Base-by-base conservation (phyloP, 2,888 invertebrate genomes). In the Phengaris alcon region DNA sequence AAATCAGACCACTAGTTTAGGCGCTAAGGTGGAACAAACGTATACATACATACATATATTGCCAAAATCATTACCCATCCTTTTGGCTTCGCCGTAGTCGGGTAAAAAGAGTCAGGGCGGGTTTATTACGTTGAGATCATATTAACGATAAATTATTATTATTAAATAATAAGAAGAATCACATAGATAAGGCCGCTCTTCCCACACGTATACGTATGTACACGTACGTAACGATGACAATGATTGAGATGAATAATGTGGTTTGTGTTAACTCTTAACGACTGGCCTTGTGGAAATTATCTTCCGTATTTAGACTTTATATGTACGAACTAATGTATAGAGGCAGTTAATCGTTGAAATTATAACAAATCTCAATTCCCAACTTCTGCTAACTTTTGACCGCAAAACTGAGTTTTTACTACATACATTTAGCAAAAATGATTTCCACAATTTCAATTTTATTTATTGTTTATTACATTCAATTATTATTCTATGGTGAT, bases 261-360 rank as follows among this genome's bases (percentile, higher is more conserved):
- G 64, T 64, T 52, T 52, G 52, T 52, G 52, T 52, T 52, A 52
- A 10, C 52, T 9, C 52, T 12, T 64, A 44, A 15, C 69, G 48
- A 69, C 69, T 69, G 69, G 69, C 69, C 69, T 69, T 69, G 69
- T 48, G n/a, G 15, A 59, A 7, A 48, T 69, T n/a, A 69, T 69
- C 69, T 69, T 48, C 69, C 64, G 64, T 64, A 44, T 64, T 64
- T 64, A 12, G 35, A 35, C 64, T 35, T 64, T 35, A 64, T 13
- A 64, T 35, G 35, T 35, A 44, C 64, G 10, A 9, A 35, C 12
- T 44, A 44, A 35, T 44, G 6, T 64, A 64, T 35, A 22, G 2
- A 22, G 8, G 3, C n/a, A 59, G 22, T 22, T 22, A 59, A 10
- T 22, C 59, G 10, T 22, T 59, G 9, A 59, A 59, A 59, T 59